Conservation (phyloP, 2,888 invertebrate species). For the Holacanthella duospinosa region DNA sequence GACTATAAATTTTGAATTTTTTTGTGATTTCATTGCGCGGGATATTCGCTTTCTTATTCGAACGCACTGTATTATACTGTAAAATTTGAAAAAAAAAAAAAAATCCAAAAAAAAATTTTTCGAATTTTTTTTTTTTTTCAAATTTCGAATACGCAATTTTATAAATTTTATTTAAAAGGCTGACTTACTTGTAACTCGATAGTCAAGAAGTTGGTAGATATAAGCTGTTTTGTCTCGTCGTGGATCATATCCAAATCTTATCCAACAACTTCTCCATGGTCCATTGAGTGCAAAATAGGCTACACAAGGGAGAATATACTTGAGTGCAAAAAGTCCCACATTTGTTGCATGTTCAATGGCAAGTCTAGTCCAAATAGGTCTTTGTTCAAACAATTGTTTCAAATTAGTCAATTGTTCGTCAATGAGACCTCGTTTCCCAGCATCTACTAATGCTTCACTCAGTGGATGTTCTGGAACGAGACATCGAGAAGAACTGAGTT, state of each 20-base stretch:
- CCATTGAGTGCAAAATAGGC: constrained; percentile 80
- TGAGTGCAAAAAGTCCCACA: constrained; percentile 53
- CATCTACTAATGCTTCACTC: constrained; percentile 25
- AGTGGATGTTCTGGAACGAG: constrained; percentile 25
- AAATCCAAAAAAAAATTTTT: too few relatives aligned
- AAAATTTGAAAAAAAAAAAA: too few relatives aligned
- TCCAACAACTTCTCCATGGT: constrained; percentile 88
- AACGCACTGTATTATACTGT: too few relatives aligned
- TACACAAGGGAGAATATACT: constrained; percentile 66
- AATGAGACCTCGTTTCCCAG: constrained; percentile 21
- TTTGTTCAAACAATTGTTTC: constrained; percentile 56
- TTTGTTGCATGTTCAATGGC: constrained; percentile 59
- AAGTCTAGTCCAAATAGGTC: constrained; percentile 81
- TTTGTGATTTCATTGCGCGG: too few relatives aligned
- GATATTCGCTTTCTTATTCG: too few relatives aligned
- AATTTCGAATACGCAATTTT: too few relatives aligned
- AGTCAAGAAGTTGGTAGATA: constrained; percentile 80
- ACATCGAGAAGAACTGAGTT: constrained; percentile 11
- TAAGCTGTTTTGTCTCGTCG: constrained; percentile 64
- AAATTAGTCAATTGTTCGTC: constrained; percentile 20
- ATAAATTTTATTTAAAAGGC: too few relatives aligned
- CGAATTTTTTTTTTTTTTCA: background rate
- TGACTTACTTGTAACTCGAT: constrained; percentile 45
- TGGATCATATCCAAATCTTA: constrained; percentile 84
- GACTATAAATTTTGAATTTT: too few relatives aligned